Base-by-base conservation (phyloP, 1,140 invertebrate species). In the Leptopilina clavipes region DNA sequence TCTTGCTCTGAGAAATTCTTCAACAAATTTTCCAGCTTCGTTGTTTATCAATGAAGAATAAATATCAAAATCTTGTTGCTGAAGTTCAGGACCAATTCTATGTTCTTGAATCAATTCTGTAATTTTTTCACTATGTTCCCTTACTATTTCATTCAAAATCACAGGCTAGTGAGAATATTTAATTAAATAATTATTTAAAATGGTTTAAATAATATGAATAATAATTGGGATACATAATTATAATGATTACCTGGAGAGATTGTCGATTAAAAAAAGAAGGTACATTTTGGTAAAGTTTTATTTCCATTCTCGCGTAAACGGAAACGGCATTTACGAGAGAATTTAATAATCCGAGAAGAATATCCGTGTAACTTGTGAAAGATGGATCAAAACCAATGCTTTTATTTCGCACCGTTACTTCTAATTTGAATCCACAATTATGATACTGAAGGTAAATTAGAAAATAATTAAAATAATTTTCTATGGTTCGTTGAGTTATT, bases 21-120 rank as follows among this genome's bases (percentile, higher is more conserved):
- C 90, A 0, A 97, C 92, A 80, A 93, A 90, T 44, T 92, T 89
- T 40, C 93, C 91, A 76, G 94, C 95, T 78, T 94, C 92, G 76
- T 94, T 94, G 83, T 95, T 95, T 44, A 98, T 94, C 0, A 98
- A 90, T 85, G 93, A 93, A 54, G 95, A 92, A 83, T 97, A 97
- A 80, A 95, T 93, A 86, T 97, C 95, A 37, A 96, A 96, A 86
- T 96, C 94, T 85, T 94, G 92, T 45, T 96, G 86, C 59, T 94
- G 90, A 12, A 93, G 81, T 84, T 95, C 94, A 1, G 95, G 93
- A 0, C 93, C 93, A 76, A 94, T 94, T 81, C 93, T 91, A 84
- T 96, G 93, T 76, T 95, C 93, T 77, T 94, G 92, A 3, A 96
- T 90, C 75, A 96, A 87, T 22, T 91, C 85, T 10, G 87, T 84